Base-by-base conservation (phyloP, 2,888 invertebrate species). In the Philereme vetulata region DNA sequence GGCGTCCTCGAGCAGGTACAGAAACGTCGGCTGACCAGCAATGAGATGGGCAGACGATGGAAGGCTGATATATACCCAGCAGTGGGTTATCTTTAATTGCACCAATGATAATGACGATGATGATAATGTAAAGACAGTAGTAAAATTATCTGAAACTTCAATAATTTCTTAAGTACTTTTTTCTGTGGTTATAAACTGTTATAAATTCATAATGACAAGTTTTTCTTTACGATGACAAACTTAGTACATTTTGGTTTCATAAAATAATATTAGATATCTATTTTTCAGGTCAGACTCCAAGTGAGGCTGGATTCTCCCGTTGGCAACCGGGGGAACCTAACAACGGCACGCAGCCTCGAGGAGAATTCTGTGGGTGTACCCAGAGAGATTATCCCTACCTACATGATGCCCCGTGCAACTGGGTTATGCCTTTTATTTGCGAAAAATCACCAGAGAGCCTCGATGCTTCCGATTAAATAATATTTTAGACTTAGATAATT, bases 331-430 rank as follows among this genome's bases (percentile, higher is more conserved):
- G 0, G 73, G 71, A 81, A 44, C 81, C 82, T 0, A 72, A 78
- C 34, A 76, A 79, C 62, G 34, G 65, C 0, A 51, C 71, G 0
- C 40, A 10, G 1, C 4, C 54, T 0, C 9, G 51, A 3, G 76
- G 75, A 0, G 75, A 83, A 58, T 76, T 32, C 53, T 85, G 81
- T 40, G 79, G 79, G 0, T 60, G 65, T 0, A 65, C 84, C 3
- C 72, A 68, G 54, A 66, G 80, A 3, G 53, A 54, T 2, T 43
- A 58, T 7, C 51, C 4, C 0, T 4, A n/a, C 1, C 49, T 64
- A 0, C 44, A 54, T 11, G 66, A 67, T 21, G 49, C 57, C 4
- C 57, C 56, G 9, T 67, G 66, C 32, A 43, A 56, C 8, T 55
- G 51, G 38, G 4, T 56, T 2, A 4, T 60, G 10, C 56, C 66